Percentiles rank a stretch among this genome's conserved stretches.
These are phyloP conservation scores for Lapara coniferarum DNA, from an alignment of 2,888 invertebrate species.

Conservation along the genomic window DNA sequence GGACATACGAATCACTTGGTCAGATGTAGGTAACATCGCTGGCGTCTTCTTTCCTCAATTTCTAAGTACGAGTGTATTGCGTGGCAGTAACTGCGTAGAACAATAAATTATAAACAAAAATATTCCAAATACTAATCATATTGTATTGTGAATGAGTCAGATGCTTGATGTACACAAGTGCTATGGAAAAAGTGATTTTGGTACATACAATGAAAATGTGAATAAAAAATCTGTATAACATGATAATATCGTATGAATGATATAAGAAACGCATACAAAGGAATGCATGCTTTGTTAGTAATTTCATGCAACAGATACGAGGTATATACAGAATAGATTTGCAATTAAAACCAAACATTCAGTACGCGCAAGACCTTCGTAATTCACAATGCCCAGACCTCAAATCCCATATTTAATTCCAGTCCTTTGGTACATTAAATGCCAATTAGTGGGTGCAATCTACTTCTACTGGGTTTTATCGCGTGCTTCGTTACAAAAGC, in stretches of 20 bases:
- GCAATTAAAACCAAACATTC: conserved; percentile 20
- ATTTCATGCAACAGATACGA: conserved; percentile 29
- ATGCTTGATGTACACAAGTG: background rate
- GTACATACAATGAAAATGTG: background rate
- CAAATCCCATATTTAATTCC: conserved; percentile 48
- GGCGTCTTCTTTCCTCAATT: conserved; percentile 70
- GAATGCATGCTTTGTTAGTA: conserved; percentile 33
- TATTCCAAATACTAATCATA: conserved; percentile 8
- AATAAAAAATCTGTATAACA: background rate
- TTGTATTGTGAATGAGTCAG: background rate
- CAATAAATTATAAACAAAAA: conserved; percentile 32
- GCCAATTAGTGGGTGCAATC: conserved; percentile 81
- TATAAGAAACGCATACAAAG: conserved; percentile 16
- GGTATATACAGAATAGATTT: conserved; percentile 11
- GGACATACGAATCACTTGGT: conserved; percentile 72
- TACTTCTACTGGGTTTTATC: conserved; percentile 69
- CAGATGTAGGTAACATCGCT: conserved; percentile 71
- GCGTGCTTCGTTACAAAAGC: conserved; percentile 80
- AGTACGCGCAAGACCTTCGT: conserved; percentile 23
- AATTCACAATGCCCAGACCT: conserved; percentile 49
- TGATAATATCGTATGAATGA: background rate
- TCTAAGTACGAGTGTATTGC: conserved; percentile 82
- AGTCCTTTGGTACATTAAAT: conserved; percentile 67
- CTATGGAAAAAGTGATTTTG: background rate
- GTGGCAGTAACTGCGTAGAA: conserved; percentile 78